A percentile compares a stretch with the other conserved stretches of the same genome.
phyloP scores from a whole-genome alignment of 2,113 vertebrate genomes.

The Entelurus aequoreus region DNA sequence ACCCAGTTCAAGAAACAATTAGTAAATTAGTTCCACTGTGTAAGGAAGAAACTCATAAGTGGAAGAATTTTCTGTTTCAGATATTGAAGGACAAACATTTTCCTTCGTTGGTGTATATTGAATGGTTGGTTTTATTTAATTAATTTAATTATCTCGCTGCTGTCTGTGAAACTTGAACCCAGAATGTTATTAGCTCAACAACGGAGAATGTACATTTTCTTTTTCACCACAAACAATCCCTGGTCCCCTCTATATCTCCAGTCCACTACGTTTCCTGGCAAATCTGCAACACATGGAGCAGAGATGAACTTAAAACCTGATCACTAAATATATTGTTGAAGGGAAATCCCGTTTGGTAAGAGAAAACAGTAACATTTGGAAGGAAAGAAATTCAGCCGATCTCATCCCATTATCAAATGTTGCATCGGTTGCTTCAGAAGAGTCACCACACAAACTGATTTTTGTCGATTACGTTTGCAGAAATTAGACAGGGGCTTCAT shows the following conservation, averaged over 20 bases:
- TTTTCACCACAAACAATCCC: constrained; percentile 1
- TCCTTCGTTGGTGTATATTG: background rate
- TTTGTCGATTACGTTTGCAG: background rate
- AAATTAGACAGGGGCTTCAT: background rate
- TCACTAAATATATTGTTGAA: constrained; percentile 15
- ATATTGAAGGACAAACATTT: background rate
- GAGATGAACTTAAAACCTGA: constrained; percentile 14
- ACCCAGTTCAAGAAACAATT: too few species aligned
- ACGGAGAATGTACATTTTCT: background rate
- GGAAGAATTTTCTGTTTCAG: constrained; percentile 10
- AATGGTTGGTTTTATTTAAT: background rate
- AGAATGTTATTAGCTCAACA: constrained; percentile 16
- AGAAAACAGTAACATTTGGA: constrained; percentile 28
- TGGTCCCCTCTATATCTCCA: constrained; percentile 23
- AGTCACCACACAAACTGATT: background rate
- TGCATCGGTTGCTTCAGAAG: background rate
- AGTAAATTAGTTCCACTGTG: background rate
- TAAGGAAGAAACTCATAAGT: constrained; percentile 1
- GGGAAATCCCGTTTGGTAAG: constrained; percentile 31
- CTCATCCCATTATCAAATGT: background rate
- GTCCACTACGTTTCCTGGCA: constrained; percentile 28
- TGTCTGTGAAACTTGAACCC: background rate
- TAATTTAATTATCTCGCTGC: background rate
- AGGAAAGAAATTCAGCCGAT: constrained; percentile 28
- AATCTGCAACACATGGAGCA: constrained; percentile 44